These are phyloP conservation scores for Aricia artaxerxes DNA, from an alignment of 2,888 invertebrate species.

Conservation along the genomic window DNA sequence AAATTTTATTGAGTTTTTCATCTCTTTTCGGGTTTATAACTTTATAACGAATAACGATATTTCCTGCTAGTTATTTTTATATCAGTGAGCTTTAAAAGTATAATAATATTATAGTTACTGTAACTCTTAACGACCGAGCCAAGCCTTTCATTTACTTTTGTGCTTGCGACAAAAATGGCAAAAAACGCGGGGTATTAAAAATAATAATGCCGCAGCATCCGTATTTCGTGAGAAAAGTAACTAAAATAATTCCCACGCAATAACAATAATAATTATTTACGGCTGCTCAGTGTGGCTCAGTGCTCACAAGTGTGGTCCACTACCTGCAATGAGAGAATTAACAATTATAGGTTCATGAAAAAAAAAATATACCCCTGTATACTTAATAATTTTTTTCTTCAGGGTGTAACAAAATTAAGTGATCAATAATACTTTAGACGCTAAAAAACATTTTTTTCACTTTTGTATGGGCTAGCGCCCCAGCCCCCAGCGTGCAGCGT, in stretches of 20 bases:
- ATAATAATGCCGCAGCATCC: neutral
- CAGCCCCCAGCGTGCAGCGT: no score
- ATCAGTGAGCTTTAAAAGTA: no score
- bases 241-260: slow-evolving; percentile 12
- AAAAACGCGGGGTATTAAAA: neutral
- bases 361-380: neutral
- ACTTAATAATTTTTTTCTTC: no score
- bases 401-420: no score
- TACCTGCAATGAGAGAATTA: neutral
- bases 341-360: neutral
- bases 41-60: no score
- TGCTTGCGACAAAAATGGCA: neutral
- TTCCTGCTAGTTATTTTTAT: no score
- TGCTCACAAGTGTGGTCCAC: neutral
- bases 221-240: slow-evolving; percentile 15
- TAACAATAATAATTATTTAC: neutral
- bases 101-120: neutral
- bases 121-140: neutral
- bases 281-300: neutral
- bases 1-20: no score
- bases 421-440: no score
- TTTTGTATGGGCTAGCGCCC: no score
- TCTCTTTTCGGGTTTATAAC: no score
- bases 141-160: neutral
- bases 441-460: no score